phyloP scores from a whole-genome alignment of 2,888 invertebrate genomes.

The Perdita meconis region DNA sequence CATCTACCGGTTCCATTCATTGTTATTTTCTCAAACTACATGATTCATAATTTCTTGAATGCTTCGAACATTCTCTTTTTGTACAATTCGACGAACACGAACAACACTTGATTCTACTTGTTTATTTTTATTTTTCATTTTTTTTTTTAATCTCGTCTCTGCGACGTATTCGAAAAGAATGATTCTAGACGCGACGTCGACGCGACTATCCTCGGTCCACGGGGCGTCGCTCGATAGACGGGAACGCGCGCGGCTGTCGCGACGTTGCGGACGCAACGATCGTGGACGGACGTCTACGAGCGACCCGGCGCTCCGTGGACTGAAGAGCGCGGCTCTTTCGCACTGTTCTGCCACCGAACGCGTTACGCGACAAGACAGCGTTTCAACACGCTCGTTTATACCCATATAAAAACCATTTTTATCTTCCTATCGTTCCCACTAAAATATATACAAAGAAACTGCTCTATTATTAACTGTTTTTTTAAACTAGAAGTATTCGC shows the following conservation, averaged over 20 bases:
- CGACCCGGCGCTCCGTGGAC: too few relatives aligned
- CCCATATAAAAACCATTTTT: slow-evolving; percentile 50
- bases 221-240: too few relatives aligned
- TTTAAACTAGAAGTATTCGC: slow-evolving; percentile 11
- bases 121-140: neutral
- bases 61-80: neutral
- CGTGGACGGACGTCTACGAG: too few relatives aligned
- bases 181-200: too few relatives aligned
- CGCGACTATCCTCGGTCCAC: too few relatives aligned
- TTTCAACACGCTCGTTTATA: slow-evolving; percentile 41
- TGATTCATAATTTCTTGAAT: neutral
- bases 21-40: neutral
- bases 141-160: too few relatives aligned
- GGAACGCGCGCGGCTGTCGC: too few relatives aligned
- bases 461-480: slow-evolving; percentile 35
- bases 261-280: too few relatives aligned
- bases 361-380: slow-evolving; percentile 8
- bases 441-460: slow-evolving; percentile 46
- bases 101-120: too few relatives aligned
- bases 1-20: neutral
- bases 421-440: slow-evolving; percentile 19
- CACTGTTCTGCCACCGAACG: slow-evolving; percentile 20
- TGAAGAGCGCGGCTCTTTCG: too few relatives aligned
- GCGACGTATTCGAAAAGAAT: too few relatives aligned
- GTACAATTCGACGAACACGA: too few relatives aligned